Percentiles rank a stretch among this genome's conserved stretches.
Evolutionary conservation across 2,113 vertebrate genomes (phyloP).

Genomic region (Calyptommatus sinebrachiatus): DNA sequence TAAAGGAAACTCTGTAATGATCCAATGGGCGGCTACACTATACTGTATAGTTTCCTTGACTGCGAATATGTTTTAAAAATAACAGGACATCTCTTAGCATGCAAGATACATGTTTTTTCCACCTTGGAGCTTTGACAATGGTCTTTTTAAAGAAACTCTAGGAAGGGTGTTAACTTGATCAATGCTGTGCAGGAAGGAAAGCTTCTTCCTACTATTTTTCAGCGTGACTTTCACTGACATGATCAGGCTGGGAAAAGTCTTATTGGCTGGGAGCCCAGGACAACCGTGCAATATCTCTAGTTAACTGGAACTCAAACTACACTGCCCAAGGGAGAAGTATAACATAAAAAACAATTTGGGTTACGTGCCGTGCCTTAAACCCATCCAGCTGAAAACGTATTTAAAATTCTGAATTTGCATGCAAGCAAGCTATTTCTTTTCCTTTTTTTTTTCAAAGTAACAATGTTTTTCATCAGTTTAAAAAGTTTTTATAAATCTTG

Average conservation of each 20-base stretch:
- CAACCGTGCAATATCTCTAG: slow-evolving; percentile 62
- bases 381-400: slow-evolving; percentile 46
- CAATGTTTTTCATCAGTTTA: neutral
- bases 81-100: slow-evolving; percentile 61
- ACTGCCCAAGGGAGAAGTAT: slow-evolving; percentile 59
- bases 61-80: slow-evolving; percentile 61
- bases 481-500: neutral
- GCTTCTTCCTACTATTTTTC: slow-evolving; percentile 74
- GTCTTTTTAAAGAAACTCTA: slow-evolving; percentile 73
- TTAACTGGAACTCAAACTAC: slow-evolving; percentile 65
- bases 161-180: slow-evolving; percentile 74
- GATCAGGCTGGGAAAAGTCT: slow-evolving; percentile 73
- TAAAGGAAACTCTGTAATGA: neutral
- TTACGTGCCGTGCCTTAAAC: slow-evolving; percentile 52
- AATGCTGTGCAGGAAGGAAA: slow-evolving; percentile 72
- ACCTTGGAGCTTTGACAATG: slow-evolving; percentile 60
- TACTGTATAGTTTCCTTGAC: neutral
- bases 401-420: slow-evolving; percentile 51
- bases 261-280: slow-evolving; percentile 73
- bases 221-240: slow-evolving; percentile 78
- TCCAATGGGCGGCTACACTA: neutral
- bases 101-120: slow-evolving; percentile 62
- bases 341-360: slow-evolving; percentile 58
- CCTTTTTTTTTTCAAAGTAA: slow-evolving; percentile 4
- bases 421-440: neutral